A percentile compares a stretch with the other conserved stretches of the same genome.
Evolutionary conservation across 2,888 invertebrate species (phyloP).

Genomic region (Drosophila testacea): DNA sequence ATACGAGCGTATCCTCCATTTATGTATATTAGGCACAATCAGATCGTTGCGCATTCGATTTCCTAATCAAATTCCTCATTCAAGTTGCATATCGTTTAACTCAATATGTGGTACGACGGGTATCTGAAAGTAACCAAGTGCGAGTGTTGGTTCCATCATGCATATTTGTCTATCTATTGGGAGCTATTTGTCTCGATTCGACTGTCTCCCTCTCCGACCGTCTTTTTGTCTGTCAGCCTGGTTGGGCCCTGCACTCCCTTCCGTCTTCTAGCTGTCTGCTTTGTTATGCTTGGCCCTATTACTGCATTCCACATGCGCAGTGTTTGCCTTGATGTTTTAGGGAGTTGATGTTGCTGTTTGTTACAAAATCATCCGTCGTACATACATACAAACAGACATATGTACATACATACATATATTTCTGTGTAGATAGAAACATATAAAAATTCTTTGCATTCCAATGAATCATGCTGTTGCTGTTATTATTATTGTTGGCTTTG

Average conservation of each 20-base stretch:
- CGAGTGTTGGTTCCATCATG: slow-evolving; percentile 29
- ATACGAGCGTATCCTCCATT: slow-evolving; percentile 5
- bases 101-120: slow-evolving; percentile 27
- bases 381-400: slow-evolving; percentile 74
- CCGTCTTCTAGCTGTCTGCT: slow-evolving; percentile 15
- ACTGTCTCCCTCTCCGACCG: slow-evolving; percentile 12
- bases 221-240: slow-evolving; percentile 25
- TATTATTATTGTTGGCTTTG: slow-evolving; percentile 40
- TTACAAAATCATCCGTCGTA: slow-evolving; percentile 79
- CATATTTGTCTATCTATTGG: slow-evolving; percentile 76
- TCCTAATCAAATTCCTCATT: slow-evolving; percentile 53
- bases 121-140: slow-evolving; percentile 61
- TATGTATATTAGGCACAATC: slow-evolving; percentile 30
- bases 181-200: slow-evolving; percentile 66
- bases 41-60: slow-evolving; percentile 26
- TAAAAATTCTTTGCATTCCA: slow-evolving; percentile 79
- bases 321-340: slow-evolving; percentile 80
- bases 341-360: slow-evolving; percentile 62
- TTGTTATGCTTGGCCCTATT: slow-evolving; percentile 75
- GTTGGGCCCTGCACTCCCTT: not conserved
- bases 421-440: slow-evolving; percentile 70
- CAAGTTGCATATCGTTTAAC: slow-evolving; percentile 32
- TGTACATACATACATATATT: slow-evolving; percentile 4
- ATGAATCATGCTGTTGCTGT: slow-evolving; percentile 71
- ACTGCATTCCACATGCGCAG: slow-evolving; percentile 80